phyloP scores from a whole-genome alignment of 2,797 vertebrate species.

The Sebastolobus altivelis region DNA sequence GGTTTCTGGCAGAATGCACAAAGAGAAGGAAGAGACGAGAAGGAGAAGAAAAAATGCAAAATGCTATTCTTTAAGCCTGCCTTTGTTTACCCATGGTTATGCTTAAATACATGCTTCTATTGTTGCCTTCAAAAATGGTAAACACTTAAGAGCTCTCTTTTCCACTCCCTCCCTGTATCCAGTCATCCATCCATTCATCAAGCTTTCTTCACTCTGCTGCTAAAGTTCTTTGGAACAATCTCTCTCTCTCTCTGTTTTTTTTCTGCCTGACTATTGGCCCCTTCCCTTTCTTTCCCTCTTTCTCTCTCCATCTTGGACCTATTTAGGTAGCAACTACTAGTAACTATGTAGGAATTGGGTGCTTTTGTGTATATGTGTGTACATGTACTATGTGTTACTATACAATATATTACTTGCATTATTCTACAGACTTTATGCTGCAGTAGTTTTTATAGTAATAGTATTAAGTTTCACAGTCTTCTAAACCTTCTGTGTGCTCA shows the following conservation, averaged over 20 bases:
- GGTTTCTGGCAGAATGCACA: constrained; percentile 12
- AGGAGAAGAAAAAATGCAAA: constrained; percentile 4
- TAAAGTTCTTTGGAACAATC: constrained; percentile 15
- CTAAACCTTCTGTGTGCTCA: neutral
- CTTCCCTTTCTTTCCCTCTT: neutral
- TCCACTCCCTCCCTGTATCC: constrained; percentile 19
- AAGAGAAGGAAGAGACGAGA: constrained; percentile 9
- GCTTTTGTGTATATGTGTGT: too few species aligned
- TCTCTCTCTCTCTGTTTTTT: neutral
- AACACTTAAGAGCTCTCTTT: constrained; percentile 22
- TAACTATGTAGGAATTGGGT: too few species aligned
- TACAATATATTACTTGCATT: too few species aligned
- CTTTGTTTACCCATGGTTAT: constrained; percentile 46
- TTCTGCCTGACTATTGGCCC: neutral
- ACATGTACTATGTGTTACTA: too few species aligned
- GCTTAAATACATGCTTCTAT: constrained; percentile 54
- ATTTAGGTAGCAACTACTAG: neutral
- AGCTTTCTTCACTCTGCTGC: constrained; percentile 42
- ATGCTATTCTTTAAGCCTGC: constrained; percentile 28
- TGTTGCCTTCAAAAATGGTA: constrained; percentile 43
- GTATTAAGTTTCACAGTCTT: neutral
- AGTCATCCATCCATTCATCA: constrained; percentile 52
- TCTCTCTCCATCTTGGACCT: neutral
- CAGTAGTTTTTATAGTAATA: neutral
- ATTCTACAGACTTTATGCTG: neutral